A percentile compares a stretch with the other conserved stretches of the same genome.
Conservation (phyloP, 2,797 vertebrate genomes). For the Malacoctenus gilli region DNA sequence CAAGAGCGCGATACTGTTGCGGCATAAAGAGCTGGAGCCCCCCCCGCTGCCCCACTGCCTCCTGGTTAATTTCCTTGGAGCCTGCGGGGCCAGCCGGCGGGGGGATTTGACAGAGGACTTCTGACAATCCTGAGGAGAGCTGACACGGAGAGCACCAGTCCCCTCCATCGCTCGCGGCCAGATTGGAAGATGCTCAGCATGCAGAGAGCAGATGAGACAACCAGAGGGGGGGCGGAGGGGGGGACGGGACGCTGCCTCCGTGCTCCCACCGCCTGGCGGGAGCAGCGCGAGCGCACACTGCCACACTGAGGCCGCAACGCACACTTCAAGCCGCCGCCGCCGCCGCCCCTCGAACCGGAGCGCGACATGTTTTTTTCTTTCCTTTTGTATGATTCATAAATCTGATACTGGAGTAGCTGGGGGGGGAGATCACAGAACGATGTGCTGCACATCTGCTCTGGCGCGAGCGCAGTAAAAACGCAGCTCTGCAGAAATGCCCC, state of each 20-base stretch:
- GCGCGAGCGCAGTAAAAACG: constrained; percentile 19
- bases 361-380: not conserved
- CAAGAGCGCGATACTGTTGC: constrained; percentile 45
- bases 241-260: constrained; percentile 25
- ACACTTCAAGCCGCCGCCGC: constrained; percentile 22
- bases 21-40: constrained; percentile 55
- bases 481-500: constrained; percentile 16
- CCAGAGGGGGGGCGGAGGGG: constrained; percentile 37
- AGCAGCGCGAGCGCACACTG: constrained; percentile 48
- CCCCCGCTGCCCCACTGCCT: constrained; percentile 50
- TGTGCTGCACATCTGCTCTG: too few relatives aligned
- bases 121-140: constrained; percentile 75
- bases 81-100: constrained; percentile 65
- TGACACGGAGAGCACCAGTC: constrained; percentile 63
- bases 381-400: constrained; percentile 7
- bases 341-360: not conserved
- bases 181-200: constrained; percentile 72
- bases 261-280: constrained; percentile 30
- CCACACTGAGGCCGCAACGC: constrained; percentile 58
- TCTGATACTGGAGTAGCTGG: not conserved
- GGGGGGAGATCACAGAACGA: too few relatives aligned
- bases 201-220: constrained; percentile 72
- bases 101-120: constrained; percentile 75
- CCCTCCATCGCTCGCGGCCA: constrained; percentile 71
- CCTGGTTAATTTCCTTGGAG: constrained; percentile 71